phyloP scores from a whole-genome alignment of 2,113 vertebrate species.

The Odontesthes bonariensis region DNA sequence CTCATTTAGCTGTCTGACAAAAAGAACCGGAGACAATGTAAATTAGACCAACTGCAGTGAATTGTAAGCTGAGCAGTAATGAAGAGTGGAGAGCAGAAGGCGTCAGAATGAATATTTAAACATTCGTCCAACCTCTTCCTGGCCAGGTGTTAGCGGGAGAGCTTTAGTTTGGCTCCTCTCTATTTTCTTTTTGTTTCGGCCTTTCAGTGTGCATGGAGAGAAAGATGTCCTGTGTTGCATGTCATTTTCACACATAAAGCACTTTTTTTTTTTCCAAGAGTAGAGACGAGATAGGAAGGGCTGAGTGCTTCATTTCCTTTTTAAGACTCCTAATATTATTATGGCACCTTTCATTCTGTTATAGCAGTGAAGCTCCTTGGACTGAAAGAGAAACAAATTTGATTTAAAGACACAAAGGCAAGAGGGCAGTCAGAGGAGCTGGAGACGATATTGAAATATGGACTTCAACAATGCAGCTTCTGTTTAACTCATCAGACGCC shows the following conservation, averaged over 20 bases:
- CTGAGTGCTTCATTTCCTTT: constrained; percentile 51
- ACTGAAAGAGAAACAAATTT: constrained; percentile 73
- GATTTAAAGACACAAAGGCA: constrained; percentile 70
- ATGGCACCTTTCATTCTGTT: constrained; percentile 69
- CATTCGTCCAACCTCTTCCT: not conserved
- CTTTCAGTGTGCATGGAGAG: not conserved
- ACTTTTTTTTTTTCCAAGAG: not conserved
- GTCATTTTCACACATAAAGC: constrained; percentile 1
- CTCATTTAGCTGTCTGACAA: constrained; percentile 40
- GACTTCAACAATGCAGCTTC: constrained; percentile 60
- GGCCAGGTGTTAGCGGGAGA: not conserved
- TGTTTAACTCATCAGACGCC: constrained; percentile 57
- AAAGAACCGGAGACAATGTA: constrained; percentile 25
- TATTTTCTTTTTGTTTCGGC: not conserved
- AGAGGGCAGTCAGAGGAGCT: constrained; percentile 55
- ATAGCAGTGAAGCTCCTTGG: constrained; percentile 50
- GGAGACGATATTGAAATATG: constrained; percentile 60
- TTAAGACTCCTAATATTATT: constrained; percentile 67
- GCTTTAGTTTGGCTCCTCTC: not conserved
- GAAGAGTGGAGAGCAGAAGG: constrained; percentile 1
- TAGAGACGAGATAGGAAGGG: constrained; percentile 9
- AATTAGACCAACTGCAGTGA: constrained; percentile 4
- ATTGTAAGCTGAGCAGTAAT: constrained; percentile 16
- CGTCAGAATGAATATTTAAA: not conserved
- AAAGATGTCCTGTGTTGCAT: not conserved